Conservation (phyloP, 2,888 invertebrate genomes). For the Cyclophora albipunctata region DNA sequence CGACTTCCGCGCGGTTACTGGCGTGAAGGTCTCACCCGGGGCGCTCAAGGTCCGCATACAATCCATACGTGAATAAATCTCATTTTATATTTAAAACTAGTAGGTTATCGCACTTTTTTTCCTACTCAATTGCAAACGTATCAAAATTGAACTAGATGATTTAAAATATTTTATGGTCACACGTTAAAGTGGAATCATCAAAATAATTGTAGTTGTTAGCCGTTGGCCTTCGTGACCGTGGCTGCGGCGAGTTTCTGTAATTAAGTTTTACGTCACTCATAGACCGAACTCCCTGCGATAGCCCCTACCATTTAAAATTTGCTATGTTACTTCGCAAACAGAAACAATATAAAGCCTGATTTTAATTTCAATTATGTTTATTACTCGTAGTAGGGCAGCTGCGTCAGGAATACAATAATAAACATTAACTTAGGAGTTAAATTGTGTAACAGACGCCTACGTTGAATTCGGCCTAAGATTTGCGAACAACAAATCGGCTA, state of each 20-base stretch:
- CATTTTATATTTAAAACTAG: conserved; percentile 63
- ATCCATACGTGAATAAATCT: conserved; percentile 69
- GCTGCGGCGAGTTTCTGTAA: conserved; percentile 64
- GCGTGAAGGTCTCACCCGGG: conserved; percentile 70
- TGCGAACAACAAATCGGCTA: conserved; percentile 16
- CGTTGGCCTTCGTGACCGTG: conserved; percentile 59
- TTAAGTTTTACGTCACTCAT: conserved; percentile 71
- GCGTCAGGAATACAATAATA: no score
- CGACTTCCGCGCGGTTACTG: conserved; percentile 74
- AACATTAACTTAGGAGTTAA: background rate
- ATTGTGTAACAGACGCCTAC: conserved; percentile 2
- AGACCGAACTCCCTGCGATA: conserved; percentile 63
- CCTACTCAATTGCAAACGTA: conserved; percentile 44
- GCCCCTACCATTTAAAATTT: conserved; percentile 59
- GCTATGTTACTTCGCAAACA: conserved; percentile 49
- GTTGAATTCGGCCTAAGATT: conserved; percentile 6
- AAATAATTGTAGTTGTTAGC: conserved; percentile 66
- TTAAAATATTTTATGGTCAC: conserved; percentile 50
- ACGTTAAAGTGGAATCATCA: conserved; percentile 51
- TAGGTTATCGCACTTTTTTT: conserved; percentile 51
- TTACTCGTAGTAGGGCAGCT: no score
- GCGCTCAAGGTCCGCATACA: conserved; percentile 72
- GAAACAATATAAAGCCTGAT: conserved; percentile 14
- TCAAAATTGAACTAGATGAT: conserved; percentile 48
- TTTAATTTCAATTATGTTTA: no score